These are phyloP conservation scores for Halichoeres trimaculatus DNA, from an alignment of 2,113 vertebrate species.

Conservation along the genomic window DNA sequence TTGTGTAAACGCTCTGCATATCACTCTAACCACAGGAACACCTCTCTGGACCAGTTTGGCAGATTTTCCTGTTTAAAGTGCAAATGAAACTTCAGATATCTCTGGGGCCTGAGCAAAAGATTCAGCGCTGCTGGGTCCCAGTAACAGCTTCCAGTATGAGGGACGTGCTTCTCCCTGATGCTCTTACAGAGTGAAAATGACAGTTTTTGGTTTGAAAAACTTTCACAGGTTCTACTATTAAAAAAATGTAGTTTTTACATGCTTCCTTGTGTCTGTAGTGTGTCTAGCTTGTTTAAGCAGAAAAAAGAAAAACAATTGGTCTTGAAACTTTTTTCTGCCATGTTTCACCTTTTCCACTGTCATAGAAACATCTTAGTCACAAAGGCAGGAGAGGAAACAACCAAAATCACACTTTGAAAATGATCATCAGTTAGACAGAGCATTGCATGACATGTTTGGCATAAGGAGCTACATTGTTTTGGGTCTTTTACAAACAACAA, in stretches of 20 bases:
- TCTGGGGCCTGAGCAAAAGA: constrained; percentile 5
- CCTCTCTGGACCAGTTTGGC: constrained; percentile 16
- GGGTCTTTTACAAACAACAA: too few relatives aligned
- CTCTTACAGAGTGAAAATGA: neutral
- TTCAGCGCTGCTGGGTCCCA: neutral
- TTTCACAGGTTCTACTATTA: constrained; percentile 12
- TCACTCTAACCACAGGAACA: constrained; percentile 51
- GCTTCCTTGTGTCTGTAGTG: neutral
- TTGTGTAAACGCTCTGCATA: neutral
- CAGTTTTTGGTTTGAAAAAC: constrained; percentile 11
- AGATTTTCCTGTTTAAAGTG: constrained; percentile 37
- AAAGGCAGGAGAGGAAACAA: too few relatives aligned
- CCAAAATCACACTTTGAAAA: too few relatives aligned
- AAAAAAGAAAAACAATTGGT: too few relatives aligned
- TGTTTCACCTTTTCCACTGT: too few relatives aligned
- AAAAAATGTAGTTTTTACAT: neutral
- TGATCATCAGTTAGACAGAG: too few relatives aligned
- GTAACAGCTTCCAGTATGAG: neutral
- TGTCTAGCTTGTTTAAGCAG: too few relatives aligned
- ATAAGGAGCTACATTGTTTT: too few relatives aligned
- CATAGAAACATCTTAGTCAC: too few relatives aligned
- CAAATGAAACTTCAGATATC: constrained; percentile 17
- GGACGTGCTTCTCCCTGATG: neutral
- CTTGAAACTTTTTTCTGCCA: too few relatives aligned
- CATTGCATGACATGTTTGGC: too few relatives aligned